phyloP scores from a whole-genome alignment of 1,140 invertebrate species.

The Drosophila subobscura region DNA sequence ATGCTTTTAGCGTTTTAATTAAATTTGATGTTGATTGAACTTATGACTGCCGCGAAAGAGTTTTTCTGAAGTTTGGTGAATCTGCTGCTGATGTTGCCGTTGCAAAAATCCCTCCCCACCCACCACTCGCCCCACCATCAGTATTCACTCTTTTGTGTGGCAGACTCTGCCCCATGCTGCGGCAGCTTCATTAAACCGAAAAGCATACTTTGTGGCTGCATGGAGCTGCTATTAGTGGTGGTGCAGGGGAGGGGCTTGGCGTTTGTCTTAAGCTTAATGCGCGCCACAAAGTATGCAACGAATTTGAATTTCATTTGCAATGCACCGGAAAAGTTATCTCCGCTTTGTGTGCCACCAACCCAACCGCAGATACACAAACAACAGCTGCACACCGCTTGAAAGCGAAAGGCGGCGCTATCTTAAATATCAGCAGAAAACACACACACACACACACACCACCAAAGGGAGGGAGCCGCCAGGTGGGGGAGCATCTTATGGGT shows the following conservation, averaged over 20 bases:
- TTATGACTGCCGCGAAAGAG: constrained; percentile 67
- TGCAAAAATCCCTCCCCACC: too few species aligned
- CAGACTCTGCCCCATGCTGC: background rate
- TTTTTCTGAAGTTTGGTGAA: constrained; percentile 37
- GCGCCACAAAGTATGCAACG: constrained; percentile 45
- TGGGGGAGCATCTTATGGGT: background rate
- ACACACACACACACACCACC: too few species aligned
- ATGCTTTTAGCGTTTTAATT: constrained; percentile 81
- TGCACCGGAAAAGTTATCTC: constrained; percentile 14
- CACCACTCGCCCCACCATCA: too few species aligned
- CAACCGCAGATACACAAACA: background rate
- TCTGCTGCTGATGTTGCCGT: constrained; percentile 22
- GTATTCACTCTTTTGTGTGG: too few species aligned
- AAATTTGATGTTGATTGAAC: constrained; percentile 81
- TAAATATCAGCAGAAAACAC: too few species aligned
- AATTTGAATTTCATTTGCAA: constrained; percentile 45
- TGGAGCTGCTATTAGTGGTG: constrained; percentile 49
- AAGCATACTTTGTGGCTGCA: constrained; percentile 50
- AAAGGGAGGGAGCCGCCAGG: too few species aligned
- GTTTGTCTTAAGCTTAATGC: constrained; percentile 36
- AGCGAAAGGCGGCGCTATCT: too few species aligned
- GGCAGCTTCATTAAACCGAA: constrained; percentile 52
- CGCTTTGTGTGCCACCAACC: constrained; percentile 1
- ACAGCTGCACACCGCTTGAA: too few species aligned
- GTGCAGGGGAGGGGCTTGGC: background rate